Base-by-base conservation (phyloP, 1,140 invertebrate genomes). In the Mactra quadrangularis region DNA sequence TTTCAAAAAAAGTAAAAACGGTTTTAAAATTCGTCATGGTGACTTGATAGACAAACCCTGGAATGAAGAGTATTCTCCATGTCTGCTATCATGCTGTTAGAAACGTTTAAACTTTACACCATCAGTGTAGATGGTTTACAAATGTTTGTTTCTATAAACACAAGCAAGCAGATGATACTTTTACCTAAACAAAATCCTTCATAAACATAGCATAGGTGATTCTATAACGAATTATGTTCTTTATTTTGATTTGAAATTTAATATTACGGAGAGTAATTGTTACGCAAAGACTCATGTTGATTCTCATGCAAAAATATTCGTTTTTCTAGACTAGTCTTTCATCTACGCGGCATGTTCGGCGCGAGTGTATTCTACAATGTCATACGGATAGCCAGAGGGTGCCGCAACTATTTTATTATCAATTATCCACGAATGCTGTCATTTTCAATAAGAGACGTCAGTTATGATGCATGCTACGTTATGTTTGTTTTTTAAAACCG, bases 401-500 rank as follows among this genome's bases (percentile, higher is more conserved):
- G 59, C 57, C 47, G 29, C 50, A 53, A 15, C 31, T 31, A 22
- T 27, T 35, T 57, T 45, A 78, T 78, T 66, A 78, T 78, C 75
- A 78, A 66, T 64, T 64, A 66, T 53, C 45, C 29, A 25, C 29
- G 62, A 66, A 78, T 47, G 75, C 75, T 66, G 75, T 66, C 62
- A 66, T 52, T 41, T 78, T 78, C 41, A 78, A 78, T 66, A 66
- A 64, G 41, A 31, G 27, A 66, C 27, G 75, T 78, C 57, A 64
- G 11, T 50, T 64, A 66, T 78, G 75, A 78, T 64, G 75, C 22
- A 60, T 66, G 45, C 66, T 52, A 78, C 75, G 59, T 35, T 78
- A 78, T 78, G 62, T 75, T 75, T 66, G 75, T 78, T 78, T 78
- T 64, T 66, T 57, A 52, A 64, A 78, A 52, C 75, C 25, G 47